Conservation (phyloP, 2,113 vertebrate species). For the Acinonyx jubatus region DNA sequence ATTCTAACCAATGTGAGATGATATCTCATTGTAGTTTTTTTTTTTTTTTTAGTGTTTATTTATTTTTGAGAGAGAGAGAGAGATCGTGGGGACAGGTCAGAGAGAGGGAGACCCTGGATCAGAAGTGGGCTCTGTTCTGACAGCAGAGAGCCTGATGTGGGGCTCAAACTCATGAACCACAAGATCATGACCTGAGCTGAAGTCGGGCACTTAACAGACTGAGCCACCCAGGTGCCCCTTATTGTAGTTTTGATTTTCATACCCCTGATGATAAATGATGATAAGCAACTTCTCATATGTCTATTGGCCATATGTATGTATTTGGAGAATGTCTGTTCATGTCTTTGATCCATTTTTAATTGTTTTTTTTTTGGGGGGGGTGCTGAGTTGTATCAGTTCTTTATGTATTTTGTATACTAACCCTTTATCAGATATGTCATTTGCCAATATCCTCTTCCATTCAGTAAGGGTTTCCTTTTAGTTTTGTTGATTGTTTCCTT, state of each 20-base stretch:
- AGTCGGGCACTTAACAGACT: too few relatives aligned
- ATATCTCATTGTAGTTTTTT: background rate
- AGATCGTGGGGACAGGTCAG: too few relatives aligned
- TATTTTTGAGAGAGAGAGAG: too few relatives aligned
- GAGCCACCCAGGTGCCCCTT: background rate
- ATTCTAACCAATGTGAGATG: background rate
- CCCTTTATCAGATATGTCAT: background rate
- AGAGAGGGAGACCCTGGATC: too few relatives aligned
- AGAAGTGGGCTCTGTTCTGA: too few relatives aligned
- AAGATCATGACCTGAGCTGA: too few relatives aligned
- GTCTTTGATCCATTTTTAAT: background rate
- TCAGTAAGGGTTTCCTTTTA: background rate
- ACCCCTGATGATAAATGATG: background rate
- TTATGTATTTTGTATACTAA: background rate
- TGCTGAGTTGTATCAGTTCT: background rate
- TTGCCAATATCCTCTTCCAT: background rate
- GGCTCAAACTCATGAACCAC: too few relatives aligned
- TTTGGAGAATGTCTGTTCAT: background rate
- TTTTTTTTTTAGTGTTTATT: background rate
- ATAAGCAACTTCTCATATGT: background rate
- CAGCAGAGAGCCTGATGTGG: too few relatives aligned
- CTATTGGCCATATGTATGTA: background rate
- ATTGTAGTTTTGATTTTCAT: background rate
- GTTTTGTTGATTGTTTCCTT: background rate
- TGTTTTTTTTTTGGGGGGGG: background rate